Percentiles rank a stretch among this genome's conserved stretches.
phyloP scores from a whole-genome alignment of 2,797 vertebrate species.

The Gymnodraco acuticeps region DNA sequence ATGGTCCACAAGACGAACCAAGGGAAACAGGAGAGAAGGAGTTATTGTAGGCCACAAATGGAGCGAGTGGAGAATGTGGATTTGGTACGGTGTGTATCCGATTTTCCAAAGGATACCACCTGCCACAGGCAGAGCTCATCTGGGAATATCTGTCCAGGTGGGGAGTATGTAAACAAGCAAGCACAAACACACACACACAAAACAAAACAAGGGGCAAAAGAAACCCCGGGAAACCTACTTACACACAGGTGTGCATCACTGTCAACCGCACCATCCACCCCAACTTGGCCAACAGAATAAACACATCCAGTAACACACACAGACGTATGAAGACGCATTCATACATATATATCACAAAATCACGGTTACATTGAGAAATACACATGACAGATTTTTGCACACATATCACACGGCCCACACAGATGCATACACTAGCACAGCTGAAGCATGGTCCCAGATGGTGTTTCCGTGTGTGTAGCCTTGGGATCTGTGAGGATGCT shows the following conservation, averaged over 20 bases:
- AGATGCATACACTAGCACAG: conserved; percentile 63
- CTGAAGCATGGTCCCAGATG: conserved; percentile 85
- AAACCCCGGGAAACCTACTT: conserved; percentile 28
- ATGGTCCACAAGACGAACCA: conserved; percentile 22
- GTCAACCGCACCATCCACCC: conserved; percentile 33
- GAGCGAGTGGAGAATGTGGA: conserved; percentile 34
- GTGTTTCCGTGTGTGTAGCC: conserved; percentile 82
- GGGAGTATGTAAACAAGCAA: conserved; percentile 68
- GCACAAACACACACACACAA: conserved; percentile 43
- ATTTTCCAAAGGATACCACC: conserved; percentile 72
- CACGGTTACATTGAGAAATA: conserved; percentile 57
- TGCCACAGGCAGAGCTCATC: conserved; percentile 69
- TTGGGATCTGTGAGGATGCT: conserved; percentile 81
- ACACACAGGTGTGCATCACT: conserved; percentile 62
- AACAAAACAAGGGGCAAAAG: conserved; percentile 42
- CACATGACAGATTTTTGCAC: conserved; percentile 51
- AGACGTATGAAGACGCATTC: conserved; percentile 62
- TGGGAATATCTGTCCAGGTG: conserved; percentile 76
- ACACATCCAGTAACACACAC: conserved; percentile 33
- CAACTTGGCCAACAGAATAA: conserved; percentile 36
- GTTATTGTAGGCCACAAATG: conserved; percentile 4
- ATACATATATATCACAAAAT: conserved; percentile 65
- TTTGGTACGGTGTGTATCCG: conserved; percentile 49
- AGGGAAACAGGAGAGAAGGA: conserved; percentile 2
- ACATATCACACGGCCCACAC: conserved; percentile 51